Conservation (phyloP, 1,140 invertebrate species). For the Zaprionus tsacasi region DNA sequence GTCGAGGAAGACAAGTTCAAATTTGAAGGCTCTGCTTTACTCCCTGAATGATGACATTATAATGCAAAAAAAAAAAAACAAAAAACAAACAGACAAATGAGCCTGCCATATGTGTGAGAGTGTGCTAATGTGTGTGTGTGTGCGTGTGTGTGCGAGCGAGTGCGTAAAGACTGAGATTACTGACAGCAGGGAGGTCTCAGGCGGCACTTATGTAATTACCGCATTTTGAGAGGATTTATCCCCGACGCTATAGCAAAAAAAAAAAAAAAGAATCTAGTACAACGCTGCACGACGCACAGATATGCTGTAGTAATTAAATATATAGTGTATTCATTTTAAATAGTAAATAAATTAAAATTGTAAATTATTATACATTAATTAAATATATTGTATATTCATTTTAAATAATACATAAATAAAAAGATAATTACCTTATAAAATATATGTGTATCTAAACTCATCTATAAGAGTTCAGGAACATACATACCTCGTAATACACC, state of each 20-base stretch:
- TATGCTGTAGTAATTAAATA: neutral
- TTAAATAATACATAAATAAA: too few relatives aligned
- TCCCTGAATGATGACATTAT: slow-evolving; percentile 38
- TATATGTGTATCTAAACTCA: too few relatives aligned
- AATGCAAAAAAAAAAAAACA: slow-evolving; percentile 23
- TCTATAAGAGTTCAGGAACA: neutral
- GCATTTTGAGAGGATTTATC: slow-evolving; percentile 40
- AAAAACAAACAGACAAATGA: slow-evolving; percentile 11
- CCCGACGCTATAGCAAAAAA: neutral
- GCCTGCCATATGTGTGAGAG: slow-evolving; percentile 1
- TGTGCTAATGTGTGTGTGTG: neutral
- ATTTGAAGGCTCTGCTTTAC: slow-evolving; percentile 15
- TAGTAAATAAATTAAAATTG: too few relatives aligned
- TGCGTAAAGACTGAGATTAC: slow-evolving; percentile 35
- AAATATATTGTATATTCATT: neutral
- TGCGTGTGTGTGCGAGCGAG: slow-evolving; percentile 7
- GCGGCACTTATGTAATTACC: slow-evolving; percentile 53
- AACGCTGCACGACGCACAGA: neutral
- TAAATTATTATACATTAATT: too few relatives aligned
- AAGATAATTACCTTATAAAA: too few relatives aligned
- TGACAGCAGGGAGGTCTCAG: slow-evolving; percentile 26
- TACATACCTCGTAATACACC: neutral
- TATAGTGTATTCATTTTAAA: too few relatives aligned
- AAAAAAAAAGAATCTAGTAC: neutral
- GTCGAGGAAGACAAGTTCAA: neutral